A percentile compares a stretch with the other conserved stretches of the same genome.
Conservation (phyloP, 2,888 invertebrate genomes). For the Meteorus colon region DNA sequence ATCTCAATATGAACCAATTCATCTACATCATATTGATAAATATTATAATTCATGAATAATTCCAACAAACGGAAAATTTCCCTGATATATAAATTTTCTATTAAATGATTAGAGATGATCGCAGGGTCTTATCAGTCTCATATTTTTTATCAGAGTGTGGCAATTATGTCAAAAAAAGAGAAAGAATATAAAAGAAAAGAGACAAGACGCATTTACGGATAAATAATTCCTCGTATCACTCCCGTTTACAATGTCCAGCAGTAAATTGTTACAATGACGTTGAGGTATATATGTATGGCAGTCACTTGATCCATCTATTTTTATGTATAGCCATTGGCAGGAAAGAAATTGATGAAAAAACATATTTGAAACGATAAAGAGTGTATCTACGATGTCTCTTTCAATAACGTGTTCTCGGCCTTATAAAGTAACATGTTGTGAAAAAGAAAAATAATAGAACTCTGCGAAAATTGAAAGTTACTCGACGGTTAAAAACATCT, state of each 20-base stretch:
- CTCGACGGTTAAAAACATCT: background rate
- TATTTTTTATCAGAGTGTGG: background rate
- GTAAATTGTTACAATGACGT: constrained; percentile 3
- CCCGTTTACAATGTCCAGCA: background rate
- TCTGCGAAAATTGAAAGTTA: background rate
- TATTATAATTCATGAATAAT: background rate
- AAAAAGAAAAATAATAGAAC: background rate
- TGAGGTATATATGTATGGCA: background rate
- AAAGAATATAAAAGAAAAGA: background rate
- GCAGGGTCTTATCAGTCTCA: background rate
- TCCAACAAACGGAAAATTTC: background rate
- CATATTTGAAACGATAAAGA: background rate
- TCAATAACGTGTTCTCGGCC: background rate
- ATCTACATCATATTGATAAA: background rate
- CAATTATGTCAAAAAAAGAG: background rate
- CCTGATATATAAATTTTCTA: background rate
- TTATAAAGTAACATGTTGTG: background rate
- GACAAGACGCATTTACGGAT: background rate
- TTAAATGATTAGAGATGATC: background rate
- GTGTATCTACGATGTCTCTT: background rate
- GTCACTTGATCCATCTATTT: background rate
- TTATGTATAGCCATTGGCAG: background rate
- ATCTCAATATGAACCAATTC: background rate
- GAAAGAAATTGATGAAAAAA: background rate
- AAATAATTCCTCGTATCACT: constrained; percentile 6